Evolutionary conservation across 2,113 vertebrate species (phyloP).

Genomic region (Vulpes lagopus): DNA sequence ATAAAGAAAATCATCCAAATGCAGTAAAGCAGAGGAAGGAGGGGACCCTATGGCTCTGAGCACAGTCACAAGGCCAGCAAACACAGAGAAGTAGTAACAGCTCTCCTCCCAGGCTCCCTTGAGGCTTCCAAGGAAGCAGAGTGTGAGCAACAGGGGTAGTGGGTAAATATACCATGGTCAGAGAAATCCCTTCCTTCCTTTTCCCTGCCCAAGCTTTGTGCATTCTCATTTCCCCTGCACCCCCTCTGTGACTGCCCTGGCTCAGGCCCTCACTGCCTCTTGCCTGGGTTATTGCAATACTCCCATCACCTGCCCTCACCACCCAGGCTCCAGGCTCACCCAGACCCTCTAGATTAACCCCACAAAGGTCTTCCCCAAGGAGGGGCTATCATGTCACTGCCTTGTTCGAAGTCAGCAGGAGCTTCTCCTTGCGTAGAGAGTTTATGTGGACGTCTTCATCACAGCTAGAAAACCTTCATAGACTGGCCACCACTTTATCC

Average conservation of each 20-base stretch:
- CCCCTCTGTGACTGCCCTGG: not conserved
- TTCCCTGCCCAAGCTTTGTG: too few relatives aligned
- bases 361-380: not conserved
- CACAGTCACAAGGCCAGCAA: not conserved
- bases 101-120: not conserved
- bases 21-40: not conserved
- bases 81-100: not conserved
- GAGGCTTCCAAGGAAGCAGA: accelerated
- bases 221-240: not conserved
- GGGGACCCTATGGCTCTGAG: not conserved
- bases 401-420: not conserved
- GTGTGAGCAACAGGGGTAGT: too few relatives aligned
- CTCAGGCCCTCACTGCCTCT: not conserved
- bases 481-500: not conserved
- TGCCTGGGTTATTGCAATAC: not conserved
- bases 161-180: accelerated
- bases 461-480: not conserved
- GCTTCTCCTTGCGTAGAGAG: not conserved
- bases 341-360: too few relatives aligned
- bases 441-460: not conserved
- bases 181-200: not conserved
- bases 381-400: not conserved
- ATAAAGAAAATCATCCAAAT: slow-evolving; percentile 51
- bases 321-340: not conserved
- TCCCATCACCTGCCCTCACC: not conserved